A percentile compares a stretch with the other conserved stretches of the same genome.
phyloP scores from a whole-genome alignment of 2,797 vertebrate genomes.

The Sarcoramphus papa region DNA sequence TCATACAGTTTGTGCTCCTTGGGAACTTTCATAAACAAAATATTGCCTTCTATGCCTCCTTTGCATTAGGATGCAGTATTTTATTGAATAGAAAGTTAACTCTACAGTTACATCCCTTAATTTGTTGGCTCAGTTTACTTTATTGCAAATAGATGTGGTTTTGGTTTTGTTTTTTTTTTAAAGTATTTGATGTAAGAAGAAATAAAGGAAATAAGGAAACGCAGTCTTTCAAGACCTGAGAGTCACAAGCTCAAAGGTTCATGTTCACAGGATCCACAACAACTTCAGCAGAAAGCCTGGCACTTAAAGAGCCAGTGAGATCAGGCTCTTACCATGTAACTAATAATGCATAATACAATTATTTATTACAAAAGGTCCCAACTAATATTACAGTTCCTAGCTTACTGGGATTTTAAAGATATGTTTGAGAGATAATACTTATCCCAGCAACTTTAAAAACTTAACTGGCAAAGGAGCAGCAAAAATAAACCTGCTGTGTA shows the following conservation, averaged over 20 bases:
- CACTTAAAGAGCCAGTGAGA: not conserved
- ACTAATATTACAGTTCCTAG: not conserved
- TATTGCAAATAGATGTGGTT: not conserved
- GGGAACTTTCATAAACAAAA: not conserved
- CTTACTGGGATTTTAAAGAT: not conserved
- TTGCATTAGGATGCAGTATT: not conserved
- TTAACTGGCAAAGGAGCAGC: not conserved
- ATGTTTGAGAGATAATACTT: not conserved
- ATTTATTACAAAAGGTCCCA: not conserved
- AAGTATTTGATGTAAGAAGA: not conserved
- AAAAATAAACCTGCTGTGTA: not conserved
- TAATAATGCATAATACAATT: not conserved
- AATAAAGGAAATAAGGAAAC: not conserved
- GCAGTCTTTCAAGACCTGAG: not conserved
- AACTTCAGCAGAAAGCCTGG: not conserved
- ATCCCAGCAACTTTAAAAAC: not conserved
- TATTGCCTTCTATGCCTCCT: not conserved
- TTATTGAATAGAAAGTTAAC: not conserved
- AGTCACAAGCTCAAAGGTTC: not conserved
- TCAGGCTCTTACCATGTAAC: not conserved
- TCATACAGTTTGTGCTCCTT: not conserved
- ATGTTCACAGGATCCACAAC: not conserved
- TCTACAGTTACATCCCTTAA: not conserved
- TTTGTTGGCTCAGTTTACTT: not conserved
- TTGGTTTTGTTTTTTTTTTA: not conserved